Conservation (phyloP, 2,113 vertebrate genomes). For the Campylomormyrus tamandua region DNA sequence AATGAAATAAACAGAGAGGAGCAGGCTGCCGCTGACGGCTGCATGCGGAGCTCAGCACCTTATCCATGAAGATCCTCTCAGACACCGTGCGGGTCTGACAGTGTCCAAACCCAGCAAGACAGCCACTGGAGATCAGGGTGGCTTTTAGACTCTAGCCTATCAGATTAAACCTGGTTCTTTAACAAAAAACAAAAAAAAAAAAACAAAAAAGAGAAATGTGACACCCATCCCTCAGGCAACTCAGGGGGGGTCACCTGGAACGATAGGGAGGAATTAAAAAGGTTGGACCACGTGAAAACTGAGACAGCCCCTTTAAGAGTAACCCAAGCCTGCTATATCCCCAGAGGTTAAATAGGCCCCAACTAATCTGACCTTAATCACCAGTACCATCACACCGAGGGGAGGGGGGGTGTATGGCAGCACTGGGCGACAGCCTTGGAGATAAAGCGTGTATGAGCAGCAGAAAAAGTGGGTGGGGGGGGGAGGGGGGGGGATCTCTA, state of each 20-base stretch:
- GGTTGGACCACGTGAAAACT: conserved; percentile 5
- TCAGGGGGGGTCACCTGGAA: conserved; percentile 7
- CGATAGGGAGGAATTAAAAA: not conserved
- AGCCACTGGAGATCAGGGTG: not conserved
- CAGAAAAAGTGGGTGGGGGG: not conserved
- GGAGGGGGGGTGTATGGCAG: not conserved
- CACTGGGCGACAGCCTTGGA: not conserved
- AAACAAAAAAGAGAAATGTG: not conserved
- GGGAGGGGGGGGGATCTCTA: not conserved
- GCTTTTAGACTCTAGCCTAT: not conserved
- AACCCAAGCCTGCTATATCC: conserved; percentile 7
- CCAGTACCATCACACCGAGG: not conserved
- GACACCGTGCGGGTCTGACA: not conserved
- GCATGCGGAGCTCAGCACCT: not conserved
- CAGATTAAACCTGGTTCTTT: not conserved
- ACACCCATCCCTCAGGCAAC: not conserved
- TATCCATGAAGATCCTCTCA: not conserved
- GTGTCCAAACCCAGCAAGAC: not conserved
- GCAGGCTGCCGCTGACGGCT: not conserved
- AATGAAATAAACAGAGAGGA: not conserved
- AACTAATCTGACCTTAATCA: conserved; percentile 21
- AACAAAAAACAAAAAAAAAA: not conserved
- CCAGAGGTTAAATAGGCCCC: conserved; percentile 11
- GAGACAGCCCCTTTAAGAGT: conserved; percentile 5
- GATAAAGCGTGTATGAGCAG: not conserved